phyloP scores from a whole-genome alignment of 2,113 vertebrate genomes.

The Gavialis gangeticus region DNA sequence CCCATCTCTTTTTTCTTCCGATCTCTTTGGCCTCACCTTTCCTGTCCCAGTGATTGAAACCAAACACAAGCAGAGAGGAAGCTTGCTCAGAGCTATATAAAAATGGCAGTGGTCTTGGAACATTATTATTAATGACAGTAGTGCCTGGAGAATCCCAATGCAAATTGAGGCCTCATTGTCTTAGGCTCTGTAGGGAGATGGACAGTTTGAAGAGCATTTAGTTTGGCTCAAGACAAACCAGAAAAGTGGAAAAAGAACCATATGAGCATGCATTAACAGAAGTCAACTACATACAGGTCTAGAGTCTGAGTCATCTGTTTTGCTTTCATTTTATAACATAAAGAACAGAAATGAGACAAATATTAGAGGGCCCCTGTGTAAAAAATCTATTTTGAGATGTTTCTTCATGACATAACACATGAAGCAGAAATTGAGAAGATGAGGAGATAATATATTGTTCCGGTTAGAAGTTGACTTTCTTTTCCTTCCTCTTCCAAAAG shows the following conservation, averaged over 20 bases:
- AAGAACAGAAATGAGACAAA: background rate
- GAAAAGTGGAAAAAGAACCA: background rate
- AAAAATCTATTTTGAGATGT: background rate
- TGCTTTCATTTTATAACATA: background rate
- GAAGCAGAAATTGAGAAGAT: background rate
- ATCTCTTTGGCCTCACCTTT: background rate
- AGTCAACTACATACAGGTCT: background rate
- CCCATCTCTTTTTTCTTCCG: background rate
- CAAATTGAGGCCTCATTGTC: background rate
- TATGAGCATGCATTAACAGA: background rate
- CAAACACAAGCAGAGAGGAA: background rate
- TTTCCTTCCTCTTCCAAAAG: too few relatives aligned
- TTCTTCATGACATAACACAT: background rate
- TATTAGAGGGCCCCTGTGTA: background rate
- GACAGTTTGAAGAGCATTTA: background rate
- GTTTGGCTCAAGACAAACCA: background rate
- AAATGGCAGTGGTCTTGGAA: background rate
- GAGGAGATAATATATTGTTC: background rate
- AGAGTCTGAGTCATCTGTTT: background rate
- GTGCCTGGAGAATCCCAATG: background rate
- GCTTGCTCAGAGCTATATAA: background rate
- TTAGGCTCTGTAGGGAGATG: background rate
- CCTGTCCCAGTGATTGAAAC: background rate
- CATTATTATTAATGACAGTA: background rate
- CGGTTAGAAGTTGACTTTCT: too few relatives aligned